Base-by-base conservation (phyloP, 2,113 vertebrate species). In the Polypterus bichir region DNA sequence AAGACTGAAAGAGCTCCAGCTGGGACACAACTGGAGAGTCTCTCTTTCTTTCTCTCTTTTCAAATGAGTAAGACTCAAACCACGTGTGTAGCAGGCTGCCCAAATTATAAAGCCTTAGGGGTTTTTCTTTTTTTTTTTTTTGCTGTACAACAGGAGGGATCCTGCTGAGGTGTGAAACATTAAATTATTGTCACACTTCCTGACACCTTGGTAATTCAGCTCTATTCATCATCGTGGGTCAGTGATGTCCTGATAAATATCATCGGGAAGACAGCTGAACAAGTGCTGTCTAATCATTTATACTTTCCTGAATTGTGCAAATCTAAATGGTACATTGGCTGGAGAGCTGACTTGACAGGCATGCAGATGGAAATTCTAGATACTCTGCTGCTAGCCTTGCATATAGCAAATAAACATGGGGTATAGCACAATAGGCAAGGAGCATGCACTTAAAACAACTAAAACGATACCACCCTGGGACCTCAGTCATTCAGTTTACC, bases 171-270 rank as follows among this genome's bases (percentile, higher is more conserved):
- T 57, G 45, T 44, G 48, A 11, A 5, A 47, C 61, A 75, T 73
- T 64, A 66, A 68, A 69, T 67, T 52, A 55, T 60, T 60, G 49
- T 63, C 64, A 46, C 66, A 49, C 69, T 73, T 71, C 71, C 65
- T 73, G 47, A 60, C 64, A 76, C 67, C 67, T 65, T 55, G 58
- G 69, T 69, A 71, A 80, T 83, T 83, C 77, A 77, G 73, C 76
- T 72, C 64, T 79, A 71, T 87, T 86, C 78, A 74, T 87, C 82
- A 69, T 68, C 72, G 74, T 77, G 65, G 67, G 52, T 61, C 76
- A 75, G 81, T 71, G 79, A 69, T 68, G 69, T 76, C 72, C 77
- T 79, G 73, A 79, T 77, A 84, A 82, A 72, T 66, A 77, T 66
- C 71, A 81, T 79, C 74, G 78, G 72, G 72, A 74, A 78, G 76